phyloP scores from a whole-genome alignment of 2,797 vertebrate genomes.

The Okamejei kenojei region DNA sequence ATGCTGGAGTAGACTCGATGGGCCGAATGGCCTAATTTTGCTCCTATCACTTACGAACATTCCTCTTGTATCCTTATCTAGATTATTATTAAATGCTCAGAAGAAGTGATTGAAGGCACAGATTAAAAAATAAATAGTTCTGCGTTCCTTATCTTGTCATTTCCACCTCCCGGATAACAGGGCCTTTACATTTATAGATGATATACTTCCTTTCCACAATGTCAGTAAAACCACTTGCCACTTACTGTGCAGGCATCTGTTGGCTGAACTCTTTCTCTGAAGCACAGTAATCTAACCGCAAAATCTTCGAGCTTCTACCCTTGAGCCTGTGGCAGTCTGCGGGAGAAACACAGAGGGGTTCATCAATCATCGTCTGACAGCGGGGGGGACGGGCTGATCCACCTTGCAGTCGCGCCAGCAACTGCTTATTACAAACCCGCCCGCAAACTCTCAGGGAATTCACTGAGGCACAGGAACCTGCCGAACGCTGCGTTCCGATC shows the following conservation, averaged over 20 bases:
- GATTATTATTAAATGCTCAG: too few species aligned
- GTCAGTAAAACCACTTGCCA: background rate
- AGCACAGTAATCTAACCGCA: slow-evolving; percentile 29
- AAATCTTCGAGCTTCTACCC: slow-evolving; percentile 1
- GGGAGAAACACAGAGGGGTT: background rate
- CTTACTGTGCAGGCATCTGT: slow-evolving; percentile 20
- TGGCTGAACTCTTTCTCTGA: slow-evolving; percentile 19
- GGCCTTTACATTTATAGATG: too few species aligned
- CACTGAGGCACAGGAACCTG: background rate
- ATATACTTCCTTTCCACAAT: background rate
- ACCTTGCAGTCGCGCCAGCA: background rate
- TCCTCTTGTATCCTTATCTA: too few species aligned
- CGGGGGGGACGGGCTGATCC: background rate
- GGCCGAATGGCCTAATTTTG: too few species aligned
- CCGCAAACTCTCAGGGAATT: too few species aligned
- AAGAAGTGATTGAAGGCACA: too few species aligned
- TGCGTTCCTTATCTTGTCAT: too few species aligned
- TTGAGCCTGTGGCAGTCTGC: background rate
- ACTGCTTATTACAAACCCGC: background rate
- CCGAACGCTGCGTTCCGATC: background rate
- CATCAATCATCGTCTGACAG: background rate
- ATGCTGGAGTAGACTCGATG: too few species aligned
- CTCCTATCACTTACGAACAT: too few species aligned
- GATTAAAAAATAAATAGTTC: too few species aligned
- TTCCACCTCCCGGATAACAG: too few species aligned